Conservation (phyloP, 2,113 vertebrate species). For the Panurus biarmicus region DNA sequence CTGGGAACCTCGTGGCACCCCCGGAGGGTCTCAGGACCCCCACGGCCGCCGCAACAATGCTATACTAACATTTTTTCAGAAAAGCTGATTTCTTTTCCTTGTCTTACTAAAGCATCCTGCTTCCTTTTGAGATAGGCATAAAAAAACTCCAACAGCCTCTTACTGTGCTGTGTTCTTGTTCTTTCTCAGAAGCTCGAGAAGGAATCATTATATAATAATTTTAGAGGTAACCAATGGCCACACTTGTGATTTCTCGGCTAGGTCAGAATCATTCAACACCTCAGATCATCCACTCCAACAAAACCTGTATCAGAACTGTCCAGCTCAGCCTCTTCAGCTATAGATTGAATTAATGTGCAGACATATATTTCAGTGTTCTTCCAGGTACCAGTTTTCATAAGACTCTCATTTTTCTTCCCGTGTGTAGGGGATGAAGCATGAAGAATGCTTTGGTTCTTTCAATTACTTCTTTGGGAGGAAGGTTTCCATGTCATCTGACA, state of each 20-base stretch:
- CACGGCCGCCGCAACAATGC: too few relatives aligned
- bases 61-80: neutral
- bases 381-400: neutral
- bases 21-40: too few relatives aligned
- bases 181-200: neutral
- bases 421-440: neutral
- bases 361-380: neutral
- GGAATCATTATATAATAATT: neutral
- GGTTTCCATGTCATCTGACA: neutral
- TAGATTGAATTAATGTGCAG: neutral
- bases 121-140: neutral
- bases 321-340: neutral
- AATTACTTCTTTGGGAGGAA: neutral
- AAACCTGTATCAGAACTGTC: neutral
- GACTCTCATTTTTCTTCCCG: neutral
- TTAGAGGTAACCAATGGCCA: neutral
- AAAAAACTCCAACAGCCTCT: accelerated
- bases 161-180: neutral
- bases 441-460: neutral
- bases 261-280: neutral
- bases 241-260: neutral
- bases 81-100: neutral
- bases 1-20: too few relatives aligned
- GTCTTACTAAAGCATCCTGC: neutral
- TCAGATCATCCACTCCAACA: neutral